These are phyloP conservation scores for Dasypus novemcinctus DNA, from an alignment of 2,113 vertebrate genomes.

Conservation along the genomic window DNA sequence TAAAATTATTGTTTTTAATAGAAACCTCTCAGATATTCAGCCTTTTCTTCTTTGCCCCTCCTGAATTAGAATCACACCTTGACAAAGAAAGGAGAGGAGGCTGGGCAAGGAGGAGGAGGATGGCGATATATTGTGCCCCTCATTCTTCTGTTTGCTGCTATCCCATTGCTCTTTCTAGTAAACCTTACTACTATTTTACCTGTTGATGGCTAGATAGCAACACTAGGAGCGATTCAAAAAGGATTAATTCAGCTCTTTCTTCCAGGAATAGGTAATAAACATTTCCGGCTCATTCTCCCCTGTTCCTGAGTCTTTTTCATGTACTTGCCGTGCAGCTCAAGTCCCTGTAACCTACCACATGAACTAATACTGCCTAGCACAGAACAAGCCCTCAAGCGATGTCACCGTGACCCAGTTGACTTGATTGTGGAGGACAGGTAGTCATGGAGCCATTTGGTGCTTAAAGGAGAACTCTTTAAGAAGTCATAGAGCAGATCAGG, in stretches of 20 bases:
- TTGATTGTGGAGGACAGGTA: not conserved
- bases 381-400: not conserved
- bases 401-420: not conserved
- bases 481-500: not conserved
- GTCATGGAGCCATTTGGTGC: not conserved
- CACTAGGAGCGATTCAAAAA: not conserved
- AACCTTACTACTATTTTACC: not conserved
- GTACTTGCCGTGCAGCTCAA: not conserved
- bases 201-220: not conserved
- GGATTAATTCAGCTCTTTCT: not conserved
- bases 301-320: not conserved
- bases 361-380: not conserved
- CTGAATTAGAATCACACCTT: not conserved
- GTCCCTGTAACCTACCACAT: not conserved
- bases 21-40: not conserved
- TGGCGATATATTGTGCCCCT: not conserved
- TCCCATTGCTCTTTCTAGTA: not conserved
- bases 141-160: not conserved
- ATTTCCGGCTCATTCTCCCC: not conserved
- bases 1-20: not conserved
- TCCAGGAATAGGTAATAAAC: not conserved
- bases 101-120: not conserved
- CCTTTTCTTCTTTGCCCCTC: not conserved
- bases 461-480: not conserved
- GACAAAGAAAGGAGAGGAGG: not conserved